Evolutionary conservation across 2,888 invertebrate species (phyloP).

Genomic region (Cheilosia scutellata): DNA sequence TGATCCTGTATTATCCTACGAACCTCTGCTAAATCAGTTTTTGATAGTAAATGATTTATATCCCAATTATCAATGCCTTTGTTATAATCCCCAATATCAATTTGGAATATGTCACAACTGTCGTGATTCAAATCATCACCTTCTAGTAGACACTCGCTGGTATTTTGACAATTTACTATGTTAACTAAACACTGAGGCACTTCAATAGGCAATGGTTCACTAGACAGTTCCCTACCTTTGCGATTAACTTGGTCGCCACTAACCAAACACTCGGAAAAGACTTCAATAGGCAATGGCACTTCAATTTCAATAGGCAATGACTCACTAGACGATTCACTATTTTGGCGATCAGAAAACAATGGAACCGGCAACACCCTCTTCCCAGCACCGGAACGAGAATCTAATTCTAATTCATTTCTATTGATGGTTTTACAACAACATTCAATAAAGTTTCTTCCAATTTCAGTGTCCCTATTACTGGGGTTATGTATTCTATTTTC

Average conservation of each 20-base stretch:
- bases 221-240: neutral
- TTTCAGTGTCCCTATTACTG: no score
- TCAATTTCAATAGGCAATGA: neutral
- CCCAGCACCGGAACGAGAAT: neutral
- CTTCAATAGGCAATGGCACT: neutral
- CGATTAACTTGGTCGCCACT: neutral
- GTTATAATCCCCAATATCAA: slow-evolving; percentile 8
- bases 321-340: slow-evolving; percentile 1
- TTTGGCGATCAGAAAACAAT: neutral
- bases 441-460: neutral
- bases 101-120: slow-evolving; percentile 2
- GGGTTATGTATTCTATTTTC: neutral
- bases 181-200: neutral
- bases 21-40: neutral
- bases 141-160: neutral
- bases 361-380: neutral
- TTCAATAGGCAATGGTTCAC: neutral
- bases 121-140: neutral
- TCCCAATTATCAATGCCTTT: slow-evolving; percentile 1
- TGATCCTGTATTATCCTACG: slow-evolving; percentile 2
- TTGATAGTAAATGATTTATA: slow-evolving; percentile 1
- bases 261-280: neutral
- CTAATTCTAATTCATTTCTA: neutral
- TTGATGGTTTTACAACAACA: neutral
- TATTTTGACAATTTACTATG: neutral